Evolutionary conservation across 1,140 invertebrate genomes (phyloP), one percentile per base, ranked within the genome.

Genomic region (Nephotettix cincticeps): DNA sequence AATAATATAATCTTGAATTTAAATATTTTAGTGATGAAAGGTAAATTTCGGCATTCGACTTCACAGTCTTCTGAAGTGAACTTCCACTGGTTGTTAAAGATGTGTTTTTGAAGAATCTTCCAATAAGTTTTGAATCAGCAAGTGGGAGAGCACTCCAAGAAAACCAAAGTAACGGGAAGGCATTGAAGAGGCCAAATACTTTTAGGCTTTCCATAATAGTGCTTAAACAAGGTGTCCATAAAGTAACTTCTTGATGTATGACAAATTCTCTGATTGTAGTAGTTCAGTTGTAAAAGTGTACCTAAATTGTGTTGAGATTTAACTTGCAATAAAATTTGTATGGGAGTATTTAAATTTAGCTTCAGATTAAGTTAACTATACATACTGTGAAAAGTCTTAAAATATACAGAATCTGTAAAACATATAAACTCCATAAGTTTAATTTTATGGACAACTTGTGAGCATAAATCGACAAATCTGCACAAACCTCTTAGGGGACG

Each of bases 11-110:
- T n/a, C n/a, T n/a, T n/a, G n/a, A n/a, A n/a, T 51, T 51, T 3
- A 51, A 17, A 51, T 4, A 19, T 51, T 51, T n/a, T n/a, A 51
- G 19, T 51, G 3, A n/a, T 51, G 19, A 19, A 17, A 4, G 3
- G 21, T 40, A 9, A 40, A 21, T 51, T 51, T 36, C 32, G 47
- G 47, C 14, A 17, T 40, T 17, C 17, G n/a, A 51, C 47, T 21
- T 28, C 6, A 27, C 2, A 29, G 56, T 61, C 56, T 61, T 61
- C 56, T 61, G 56, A 27, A 61, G 56, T 61, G 56, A 61, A 61
- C 56, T 61, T 27, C 56, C 56, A 61, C 56, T 21, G 23, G 3
- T 2, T 36, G 4, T 36, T 14, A 36, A 6, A 6, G n/a, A n/a
- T n/a, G n/a, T n/a, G n/a, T n/a, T n/a, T n/a, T n/a, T n/a, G n/a